Evolutionary conservation across 2,888 invertebrate species (phyloP), one percentile per base, ranked within the genome.

Genomic region (Abrostola tripartita): DNA sequence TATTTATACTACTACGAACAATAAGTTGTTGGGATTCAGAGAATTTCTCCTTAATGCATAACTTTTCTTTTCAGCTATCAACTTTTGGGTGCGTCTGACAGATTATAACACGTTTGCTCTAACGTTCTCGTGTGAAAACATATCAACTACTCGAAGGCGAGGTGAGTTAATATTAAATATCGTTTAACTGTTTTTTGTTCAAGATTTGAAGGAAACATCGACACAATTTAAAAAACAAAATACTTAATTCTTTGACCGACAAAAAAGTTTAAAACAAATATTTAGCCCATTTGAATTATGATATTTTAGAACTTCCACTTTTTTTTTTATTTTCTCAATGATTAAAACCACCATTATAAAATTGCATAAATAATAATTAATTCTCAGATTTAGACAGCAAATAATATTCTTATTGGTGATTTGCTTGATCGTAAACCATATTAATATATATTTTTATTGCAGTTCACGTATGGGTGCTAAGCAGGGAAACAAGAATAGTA

Each of bases 381-480:
- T n/a, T n/a, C n/a, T n/a, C n/a, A n/a, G n/a, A n/a, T n/a, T n/a
- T n/a, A n/a, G n/a, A n/a, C n/a, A n/a, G n/a, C n/a, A n/a, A n/a
- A n/a, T n/a, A n/a, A n/a, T n/a, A n/a, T n/a, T n/a, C n/a, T n/a
- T n/a, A n/a, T n/a, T n/a, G n/a, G n/a, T n/a, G n/a, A n/a, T n/a
- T n/a, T n/a, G n/a, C n/a, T n/a, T n/a, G n/a, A n/a, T n/a, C n/a
- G n/a, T n/a, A n/a, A n/a, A n/a, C n/a, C n/a, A n/a, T 41, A 37
- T 11, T 8, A 40, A 40, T 60, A 53, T 40, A 11, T 37, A 61
- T 49, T 38, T 62, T 61, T 57, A 5, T 79, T 69, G 49, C 86
- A 93, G 93, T 93, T n/a, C 79, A 85, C 65, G 52, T 92, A 62
- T 92, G 91, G 91, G 85, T 88, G 42, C 75, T 92, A n/a, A 24